Conservation (phyloP, 2,888 invertebrate species). For the Archaeoteleia sp. region DNA sequence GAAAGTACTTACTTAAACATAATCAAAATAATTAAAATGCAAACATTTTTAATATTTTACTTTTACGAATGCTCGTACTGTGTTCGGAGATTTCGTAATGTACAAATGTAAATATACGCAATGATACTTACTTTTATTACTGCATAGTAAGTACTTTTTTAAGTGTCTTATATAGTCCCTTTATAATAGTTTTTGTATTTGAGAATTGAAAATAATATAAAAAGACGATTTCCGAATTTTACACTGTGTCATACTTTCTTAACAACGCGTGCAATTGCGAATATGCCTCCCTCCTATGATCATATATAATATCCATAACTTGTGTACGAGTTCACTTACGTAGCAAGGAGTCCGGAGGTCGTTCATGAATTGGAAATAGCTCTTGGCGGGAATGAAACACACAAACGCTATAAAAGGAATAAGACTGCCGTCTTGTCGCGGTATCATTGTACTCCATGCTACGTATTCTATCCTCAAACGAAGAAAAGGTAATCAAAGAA, state of each 20-base stretch:
- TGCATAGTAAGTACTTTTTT: too few relatives aligned
- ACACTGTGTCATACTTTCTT: slow-evolving; percentile 4
- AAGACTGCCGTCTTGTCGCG: slow-evolving; percentile 64
- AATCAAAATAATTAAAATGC: too few relatives aligned
- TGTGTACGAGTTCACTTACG: slow-evolving; percentile 45
- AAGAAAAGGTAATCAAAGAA: slow-evolving; percentile 48
- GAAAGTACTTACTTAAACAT: too few relatives aligned
- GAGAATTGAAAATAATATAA: too few relatives aligned
- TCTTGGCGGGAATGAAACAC: slow-evolving; percentile 67
- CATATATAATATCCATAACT: slow-evolving; percentile 51
- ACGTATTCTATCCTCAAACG: slow-evolving; percentile 37
- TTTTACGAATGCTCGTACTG: too few relatives aligned
- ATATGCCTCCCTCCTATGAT: slow-evolving; percentile 16
- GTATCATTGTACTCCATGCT: slow-evolving; percentile 58
- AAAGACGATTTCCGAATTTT: too few relatives aligned
- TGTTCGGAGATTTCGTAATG: too few relatives aligned
- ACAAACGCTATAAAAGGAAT: slow-evolving; percentile 69
- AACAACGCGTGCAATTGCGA: slow-evolving; percentile 9
- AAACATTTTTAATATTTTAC: too few relatives aligned
- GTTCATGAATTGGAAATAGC: slow-evolving; percentile 73
- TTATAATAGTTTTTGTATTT: too few relatives aligned
- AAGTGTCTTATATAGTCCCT: too few relatives aligned
- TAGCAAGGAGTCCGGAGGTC: slow-evolving; percentile 58
- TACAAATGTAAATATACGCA: too few relatives aligned
- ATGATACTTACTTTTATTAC: too few relatives aligned